phyloP scores from a whole-genome alignment of 1,140 invertebrate species.

The Dendroctonus valens region DNA sequence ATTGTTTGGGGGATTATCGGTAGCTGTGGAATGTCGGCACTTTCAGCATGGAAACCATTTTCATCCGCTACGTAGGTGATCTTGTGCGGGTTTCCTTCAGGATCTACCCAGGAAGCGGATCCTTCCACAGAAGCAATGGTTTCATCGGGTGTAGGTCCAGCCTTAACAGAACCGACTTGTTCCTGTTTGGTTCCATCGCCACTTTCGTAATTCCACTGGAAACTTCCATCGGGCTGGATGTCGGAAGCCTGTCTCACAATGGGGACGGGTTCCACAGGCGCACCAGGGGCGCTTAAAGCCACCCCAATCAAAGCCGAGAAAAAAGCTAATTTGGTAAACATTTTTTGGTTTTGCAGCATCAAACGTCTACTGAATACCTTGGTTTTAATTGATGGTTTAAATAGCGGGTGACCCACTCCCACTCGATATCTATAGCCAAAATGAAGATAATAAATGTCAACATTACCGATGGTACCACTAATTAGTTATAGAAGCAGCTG shows the following conservation, averaged over 20 bases:
- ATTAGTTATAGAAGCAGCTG: too few species aligned
- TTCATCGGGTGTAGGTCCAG: constrained; percentile 52
- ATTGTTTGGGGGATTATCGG: too few species aligned
- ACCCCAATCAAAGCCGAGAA: constrained; percentile 7
- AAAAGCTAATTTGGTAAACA: constrained; percentile 7
- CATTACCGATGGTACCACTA: too few species aligned
- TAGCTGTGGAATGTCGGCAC: constrained; percentile 59
- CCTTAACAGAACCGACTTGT: not conserved
- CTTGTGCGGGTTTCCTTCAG: constrained; percentile 59
- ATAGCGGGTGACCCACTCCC: too few species aligned
- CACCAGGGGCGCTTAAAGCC: not conserved
- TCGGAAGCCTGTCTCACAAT: constrained; percentile 7
- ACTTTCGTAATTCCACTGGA: constrained; percentile 5
- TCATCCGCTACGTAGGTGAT: constrained; percentile 62
- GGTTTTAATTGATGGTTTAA: too few species aligned
- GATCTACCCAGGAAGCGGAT: constrained; percentile 64
- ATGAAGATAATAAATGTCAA: too few species aligned
- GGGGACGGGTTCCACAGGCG: not conserved
- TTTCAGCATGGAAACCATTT: constrained; percentile 58
- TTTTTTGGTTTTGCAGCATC: too few species aligned
- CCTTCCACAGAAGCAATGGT: constrained; percentile 55
- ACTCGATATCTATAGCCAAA: too few species aligned
- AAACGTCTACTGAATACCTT: too few species aligned
- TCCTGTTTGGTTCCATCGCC: constrained; percentile 3
- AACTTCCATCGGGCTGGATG: constrained; percentile 5